Evolutionary conservation across 2,113 vertebrate genomes (phyloP).

Genomic region (Hippocampus comes): DNA sequence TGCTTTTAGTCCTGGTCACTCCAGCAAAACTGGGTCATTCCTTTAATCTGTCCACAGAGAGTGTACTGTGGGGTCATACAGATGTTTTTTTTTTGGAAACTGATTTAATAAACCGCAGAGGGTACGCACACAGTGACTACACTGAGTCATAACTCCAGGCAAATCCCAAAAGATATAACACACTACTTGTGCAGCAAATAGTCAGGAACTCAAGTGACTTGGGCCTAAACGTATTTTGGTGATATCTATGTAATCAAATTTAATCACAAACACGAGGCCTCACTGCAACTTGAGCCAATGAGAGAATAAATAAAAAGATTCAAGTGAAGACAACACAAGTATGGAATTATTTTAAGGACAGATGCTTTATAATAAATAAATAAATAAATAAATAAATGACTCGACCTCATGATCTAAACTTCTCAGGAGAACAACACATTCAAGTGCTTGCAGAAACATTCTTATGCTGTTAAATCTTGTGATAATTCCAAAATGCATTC

Average conservation of each 20-base stretch:
- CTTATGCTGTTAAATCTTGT: too few relatives aligned
- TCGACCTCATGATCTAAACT: neutral
- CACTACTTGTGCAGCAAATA: slow-evolving; percentile 7
- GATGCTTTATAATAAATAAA: neutral
- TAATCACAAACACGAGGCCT: neutral
- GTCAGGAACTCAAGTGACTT: slow-evolving; percentile 5
- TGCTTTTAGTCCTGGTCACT: slow-evolving; percentile 58
- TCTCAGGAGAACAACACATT: neutral
- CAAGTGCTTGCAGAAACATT: neutral
- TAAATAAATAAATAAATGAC: too few relatives aligned
- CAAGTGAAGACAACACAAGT: neutral
- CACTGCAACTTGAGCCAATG: neutral
- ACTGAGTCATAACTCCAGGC: slow-evolving; percentile 15
- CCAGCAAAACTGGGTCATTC: slow-evolving; percentile 62
- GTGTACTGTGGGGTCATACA: slow-evolving; percentile 43
- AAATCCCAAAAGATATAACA: slow-evolving; percentile 22
- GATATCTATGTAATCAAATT: neutral
- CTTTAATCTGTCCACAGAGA: slow-evolving; percentile 61
- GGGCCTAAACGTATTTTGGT: neutral
- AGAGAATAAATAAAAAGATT: neutral
- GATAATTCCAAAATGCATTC: neutral
- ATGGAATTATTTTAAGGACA: neutral
- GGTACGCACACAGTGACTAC: slow-evolving; percentile 18
- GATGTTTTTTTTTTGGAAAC: slow-evolving; percentile 15
- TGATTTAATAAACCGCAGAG: slow-evolving; percentile 44